Conservation (phyloP, 2,113 vertebrate species). For the Sceloporus undulatus region DNA sequence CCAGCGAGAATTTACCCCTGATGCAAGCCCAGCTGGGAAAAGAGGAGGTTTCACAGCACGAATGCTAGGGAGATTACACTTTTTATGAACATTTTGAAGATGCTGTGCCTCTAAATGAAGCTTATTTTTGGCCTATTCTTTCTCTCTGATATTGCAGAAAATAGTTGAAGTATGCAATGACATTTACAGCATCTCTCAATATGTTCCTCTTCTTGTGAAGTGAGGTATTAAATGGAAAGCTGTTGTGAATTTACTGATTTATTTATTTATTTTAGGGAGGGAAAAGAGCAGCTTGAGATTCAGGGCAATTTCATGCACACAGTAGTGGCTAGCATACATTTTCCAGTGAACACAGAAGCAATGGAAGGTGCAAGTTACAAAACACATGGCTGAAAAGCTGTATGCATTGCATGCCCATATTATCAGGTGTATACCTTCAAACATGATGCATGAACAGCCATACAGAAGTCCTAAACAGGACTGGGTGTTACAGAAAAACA, state of each 20-base stretch:
- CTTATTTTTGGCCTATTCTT: neutral
- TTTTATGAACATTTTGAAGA: neutral
- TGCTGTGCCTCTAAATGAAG: neutral
- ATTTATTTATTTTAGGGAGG: neutral
- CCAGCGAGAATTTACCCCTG: neutral
- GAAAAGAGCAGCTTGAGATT: neutral
- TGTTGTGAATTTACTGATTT: neutral
- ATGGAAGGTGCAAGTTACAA: neutral
- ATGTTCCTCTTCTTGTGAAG: conserved; percentile 22
- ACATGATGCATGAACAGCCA: neutral
- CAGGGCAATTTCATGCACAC: neutral
- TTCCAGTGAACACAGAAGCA: neutral
- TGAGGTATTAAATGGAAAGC: neutral
- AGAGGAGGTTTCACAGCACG: neutral
- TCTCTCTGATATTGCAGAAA: neutral
- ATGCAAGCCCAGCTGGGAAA: neutral
- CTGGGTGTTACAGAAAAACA: neutral
- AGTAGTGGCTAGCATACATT: neutral
- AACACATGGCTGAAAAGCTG: neutral
- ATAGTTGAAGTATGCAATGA: conserved; percentile 3
- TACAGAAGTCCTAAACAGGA: neutral
- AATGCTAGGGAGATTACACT: neutral
- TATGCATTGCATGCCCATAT: too few species aligned
- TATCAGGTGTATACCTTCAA: neutral
- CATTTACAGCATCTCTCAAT: neutral